Conservation (phyloP, 2,888 invertebrate species). For the Microplitis deprimator region DNA sequence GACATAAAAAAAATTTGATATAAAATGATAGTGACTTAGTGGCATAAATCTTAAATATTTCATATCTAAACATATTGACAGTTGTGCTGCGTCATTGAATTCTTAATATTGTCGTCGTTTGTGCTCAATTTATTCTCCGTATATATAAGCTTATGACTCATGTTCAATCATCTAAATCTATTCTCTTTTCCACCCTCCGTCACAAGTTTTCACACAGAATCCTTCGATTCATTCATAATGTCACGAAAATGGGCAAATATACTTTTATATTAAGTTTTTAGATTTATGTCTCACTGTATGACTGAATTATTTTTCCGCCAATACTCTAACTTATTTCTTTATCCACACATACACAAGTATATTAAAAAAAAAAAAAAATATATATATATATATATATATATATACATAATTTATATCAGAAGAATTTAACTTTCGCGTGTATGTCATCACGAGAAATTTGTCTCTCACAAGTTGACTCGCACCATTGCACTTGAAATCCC, state of each 20-base stretch:
- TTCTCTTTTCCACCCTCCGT: slow-evolving; percentile 36
- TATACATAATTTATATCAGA: neutral
- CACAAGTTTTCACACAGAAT: neutral
- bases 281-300: neutral
- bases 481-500: slow-evolving; percentile 33
- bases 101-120: slow-evolving; percentile 18
- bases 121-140: neutral
- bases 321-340: neutral
- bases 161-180: slow-evolving; percentile 53
- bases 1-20: neutral
- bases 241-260: slow-evolving; percentile 10
- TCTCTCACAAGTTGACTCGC: slow-evolving; percentile 15
- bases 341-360: too few species aligned
- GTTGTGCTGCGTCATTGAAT: slow-evolving; percentile 15
- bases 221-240: neutral
- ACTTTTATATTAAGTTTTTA: neutral
- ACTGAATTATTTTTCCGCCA: neutral
- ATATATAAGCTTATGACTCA: slow-evolving; percentile 37
- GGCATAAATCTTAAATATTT: neutral
- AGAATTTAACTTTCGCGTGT: slow-evolving; percentile 5
- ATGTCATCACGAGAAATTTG: slow-evolving; percentile 7
- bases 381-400: neutral
- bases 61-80: slow-evolving; percentile 15
- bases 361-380: neutral
- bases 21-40: slow-evolving; percentile 11